Evolutionary conservation across 2,113 vertebrate species (phyloP), one percentile per base, ranked within the genome.

Genomic region (Engystomops pustulosus): DNA sequence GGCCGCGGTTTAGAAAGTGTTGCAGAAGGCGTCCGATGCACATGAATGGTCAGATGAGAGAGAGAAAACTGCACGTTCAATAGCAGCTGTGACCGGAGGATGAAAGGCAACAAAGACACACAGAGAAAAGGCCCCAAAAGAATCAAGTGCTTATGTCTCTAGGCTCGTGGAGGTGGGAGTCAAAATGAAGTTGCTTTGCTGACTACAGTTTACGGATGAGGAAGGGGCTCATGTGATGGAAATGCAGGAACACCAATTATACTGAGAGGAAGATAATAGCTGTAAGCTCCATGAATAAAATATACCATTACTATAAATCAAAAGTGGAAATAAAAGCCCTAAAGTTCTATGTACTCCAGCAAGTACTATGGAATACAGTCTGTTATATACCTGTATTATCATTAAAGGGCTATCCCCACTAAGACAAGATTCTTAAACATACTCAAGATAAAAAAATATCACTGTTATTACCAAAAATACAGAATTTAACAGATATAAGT

Each of bases 51-150:
- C 92, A 94, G 93, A 93, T 91, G 88, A 23, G 5, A 17, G 34
- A 81, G n/a, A 65, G 85, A 86, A 85, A 86, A 30, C 5, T 87
- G 74, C 86, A 94, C 92, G 91, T 94, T 93, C 92, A 95, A 92
- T 93, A 90, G 89, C 91, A 93, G 91, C 88, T 90, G 89, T 88
- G 92, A 92, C 89, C 88, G 90, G 89, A 91, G 92, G 91, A 91
- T 92, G 87, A 94, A 93, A 93, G 85, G 87, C 88, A 93, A 94
- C 93, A 94, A 94, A 93, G 91, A 92, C 93, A 93, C 88, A 93
- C 65, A n/a, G 38, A 91, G 88, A 89, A 91, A 88, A 85, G 91
- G 88, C 86, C 79, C 76, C 87, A 86, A 80, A 91, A 89, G 86
- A 91, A 89, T 85, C 82, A 91, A 92, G 86, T 87, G 86, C 89